Evolutionary conservation across 2,113 vertebrate species (phyloP).

Genomic region (Charina bottae): DNA sequence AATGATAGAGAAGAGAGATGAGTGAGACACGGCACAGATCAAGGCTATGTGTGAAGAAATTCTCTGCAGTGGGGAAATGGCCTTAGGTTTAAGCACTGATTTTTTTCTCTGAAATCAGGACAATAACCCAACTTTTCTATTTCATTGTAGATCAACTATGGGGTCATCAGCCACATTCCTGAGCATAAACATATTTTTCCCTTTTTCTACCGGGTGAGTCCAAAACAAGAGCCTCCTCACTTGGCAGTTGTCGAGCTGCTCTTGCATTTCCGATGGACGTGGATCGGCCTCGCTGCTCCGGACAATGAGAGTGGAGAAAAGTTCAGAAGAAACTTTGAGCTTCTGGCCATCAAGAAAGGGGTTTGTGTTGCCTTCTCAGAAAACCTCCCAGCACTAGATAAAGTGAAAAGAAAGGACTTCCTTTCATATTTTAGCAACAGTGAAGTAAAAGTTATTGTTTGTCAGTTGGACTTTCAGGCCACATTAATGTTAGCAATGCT

Average conservation of each 20-base stretch:
- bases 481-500: neutral
- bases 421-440: neutral
- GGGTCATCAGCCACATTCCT: neutral
- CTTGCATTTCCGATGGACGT: too few relatives aligned
- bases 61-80: neutral
- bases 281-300: too few relatives aligned
- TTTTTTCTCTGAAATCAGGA: neutral
- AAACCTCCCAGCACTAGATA: neutral
- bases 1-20: neutral
- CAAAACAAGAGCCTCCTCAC: too few relatives aligned
- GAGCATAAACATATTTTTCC: neutral
- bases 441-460: neutral
- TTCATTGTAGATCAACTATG: neutral
- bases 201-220: too few relatives aligned
- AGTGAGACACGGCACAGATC: neutral
- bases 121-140: neutral
- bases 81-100: neutral
- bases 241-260: too few relatives aligned
- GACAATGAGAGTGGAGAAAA: too few relatives aligned
- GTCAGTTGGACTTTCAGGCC: neutral
- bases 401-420: neutral
- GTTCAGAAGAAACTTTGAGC: too few relatives aligned
- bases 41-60: neutral
- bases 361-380: too few relatives aligned
- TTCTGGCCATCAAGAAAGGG: too few relatives aligned